These are phyloP conservation scores for Scylla paramamosain DNA, from an alignment of 1,140 invertebrate genomes.

Conservation along the genomic window DNA sequence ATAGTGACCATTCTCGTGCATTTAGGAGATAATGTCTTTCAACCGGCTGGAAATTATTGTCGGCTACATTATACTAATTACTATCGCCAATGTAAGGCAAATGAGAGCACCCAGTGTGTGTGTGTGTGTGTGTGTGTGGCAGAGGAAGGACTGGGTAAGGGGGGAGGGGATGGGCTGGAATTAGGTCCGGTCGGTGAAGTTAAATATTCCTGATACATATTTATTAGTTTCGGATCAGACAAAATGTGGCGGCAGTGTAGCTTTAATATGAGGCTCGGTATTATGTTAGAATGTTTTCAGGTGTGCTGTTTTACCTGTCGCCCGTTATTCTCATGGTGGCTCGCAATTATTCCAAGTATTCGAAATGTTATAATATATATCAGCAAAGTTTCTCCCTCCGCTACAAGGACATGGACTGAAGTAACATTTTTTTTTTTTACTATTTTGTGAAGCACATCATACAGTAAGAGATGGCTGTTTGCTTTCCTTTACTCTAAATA, in stretches of 20 bases:
- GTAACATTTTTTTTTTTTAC: too few species aligned
- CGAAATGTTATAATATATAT: too few species aligned
- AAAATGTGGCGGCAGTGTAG: neutral
- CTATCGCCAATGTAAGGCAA: neutral
- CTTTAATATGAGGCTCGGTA: neutral
- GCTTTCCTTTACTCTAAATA: too few species aligned
- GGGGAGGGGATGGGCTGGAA: neutral
- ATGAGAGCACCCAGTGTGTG: neutral
- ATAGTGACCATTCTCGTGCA: neutral
- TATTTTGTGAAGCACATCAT: too few species aligned
- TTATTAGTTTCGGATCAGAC: neutral
- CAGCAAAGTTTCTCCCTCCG: too few species aligned
- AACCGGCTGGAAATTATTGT: neutral
- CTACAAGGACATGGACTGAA: too few species aligned
- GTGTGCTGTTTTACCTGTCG: conserved; percentile 11
- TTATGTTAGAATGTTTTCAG: neutral
- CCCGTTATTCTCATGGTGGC: neutral
- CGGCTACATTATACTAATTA: neutral
- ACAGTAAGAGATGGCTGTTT: too few species aligned
- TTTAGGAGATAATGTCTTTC: too few species aligned
- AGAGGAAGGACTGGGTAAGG: too few species aligned
- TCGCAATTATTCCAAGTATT: too few species aligned
- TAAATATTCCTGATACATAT: neutral
- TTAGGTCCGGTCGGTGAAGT: neutral
- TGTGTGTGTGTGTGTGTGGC: neutral